Conservation (phyloP, 2,888 invertebrate species). For the Philonicus albiceps region DNA sequence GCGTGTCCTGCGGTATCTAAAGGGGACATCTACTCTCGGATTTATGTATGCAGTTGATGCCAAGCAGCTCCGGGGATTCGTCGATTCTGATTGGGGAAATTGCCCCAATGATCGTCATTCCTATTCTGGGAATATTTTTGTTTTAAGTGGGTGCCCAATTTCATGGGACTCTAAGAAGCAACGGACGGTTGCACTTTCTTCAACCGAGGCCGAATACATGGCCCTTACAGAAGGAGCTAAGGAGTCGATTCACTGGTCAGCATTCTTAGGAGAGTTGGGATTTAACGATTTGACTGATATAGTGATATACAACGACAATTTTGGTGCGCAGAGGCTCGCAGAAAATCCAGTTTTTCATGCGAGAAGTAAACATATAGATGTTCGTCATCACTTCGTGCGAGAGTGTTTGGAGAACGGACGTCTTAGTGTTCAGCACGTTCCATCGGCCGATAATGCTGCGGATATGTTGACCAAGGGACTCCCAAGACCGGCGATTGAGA, state of each 20-base stretch:
- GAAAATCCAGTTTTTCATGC: background rate
- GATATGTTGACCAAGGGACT: too few species aligned
- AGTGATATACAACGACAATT: background rate
- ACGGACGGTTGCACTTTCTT: background rate
- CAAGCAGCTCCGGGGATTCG: background rate
- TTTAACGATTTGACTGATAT: background rate
- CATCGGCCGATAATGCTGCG: too few species aligned
- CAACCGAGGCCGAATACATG: background rate
- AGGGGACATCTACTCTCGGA: background rate
- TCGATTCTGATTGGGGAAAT: background rate
- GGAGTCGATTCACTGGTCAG: background rate
- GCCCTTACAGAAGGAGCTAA: background rate
- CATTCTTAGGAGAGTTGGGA: background rate
- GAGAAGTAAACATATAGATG: background rate
- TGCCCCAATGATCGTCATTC: background rate
- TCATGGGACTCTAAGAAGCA: background rate
- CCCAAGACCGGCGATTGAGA: too few species aligned
- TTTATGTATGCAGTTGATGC: background rate
- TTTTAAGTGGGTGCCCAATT: background rate
- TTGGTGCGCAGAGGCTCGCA: background rate
- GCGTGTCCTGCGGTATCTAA: background rate
- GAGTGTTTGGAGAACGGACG: background rate
- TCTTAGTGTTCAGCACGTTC: too few species aligned
- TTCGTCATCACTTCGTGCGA: background rate
- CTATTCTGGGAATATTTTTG: background rate